phyloP scores from a whole-genome alignment of 1,140 invertebrate species.

The Daktulosphaira vitifoliae region DNA sequence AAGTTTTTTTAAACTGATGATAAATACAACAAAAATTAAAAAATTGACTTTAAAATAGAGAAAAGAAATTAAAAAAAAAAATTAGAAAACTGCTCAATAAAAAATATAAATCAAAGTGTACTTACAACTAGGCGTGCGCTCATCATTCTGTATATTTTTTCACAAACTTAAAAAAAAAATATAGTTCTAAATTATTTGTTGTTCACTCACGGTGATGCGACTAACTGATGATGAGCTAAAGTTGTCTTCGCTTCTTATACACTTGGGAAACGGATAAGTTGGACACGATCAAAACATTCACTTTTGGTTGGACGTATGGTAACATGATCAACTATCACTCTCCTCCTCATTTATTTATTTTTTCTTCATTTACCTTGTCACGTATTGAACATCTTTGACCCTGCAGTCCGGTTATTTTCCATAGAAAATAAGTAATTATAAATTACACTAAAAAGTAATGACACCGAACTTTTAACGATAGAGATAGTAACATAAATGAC shows the following conservation, averaged over 20 bases:
- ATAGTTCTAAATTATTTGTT: conserved; percentile 6
- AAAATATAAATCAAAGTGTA: no score
- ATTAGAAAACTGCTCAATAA: no score
- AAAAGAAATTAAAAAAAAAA: no score
- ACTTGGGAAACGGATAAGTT: conserved; percentile 10
- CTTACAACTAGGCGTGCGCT: conserved; percentile 6
- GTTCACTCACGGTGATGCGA: conserved; percentile 18
- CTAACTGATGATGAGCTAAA: conserved; percentile 26
- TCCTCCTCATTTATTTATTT: conserved; percentile 1
- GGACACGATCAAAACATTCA: conserved; percentile 27
- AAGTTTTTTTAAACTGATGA: no score
- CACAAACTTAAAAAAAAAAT: conserved; percentile 11
- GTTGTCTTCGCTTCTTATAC: conserved; percentile 22
- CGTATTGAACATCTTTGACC: conserved; percentile 16
- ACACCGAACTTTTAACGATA: no score
- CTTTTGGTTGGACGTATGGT: conserved; percentile 18
- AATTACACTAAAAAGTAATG: no score
- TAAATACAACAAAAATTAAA: no score
- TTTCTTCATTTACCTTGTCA: conserved; percentile 28
- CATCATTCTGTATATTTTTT: conserved; percentile 19
- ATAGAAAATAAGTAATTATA: neutral
- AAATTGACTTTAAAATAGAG: no score
- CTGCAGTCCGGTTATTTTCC: neutral
- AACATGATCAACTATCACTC: conserved; percentile 31
- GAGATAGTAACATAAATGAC: no score